Percentiles rank a stretch among this genome's conserved stretches.
Conservation (phyloP, 1,140 invertebrate genomes). For the Drosophila bocki region DNA sequence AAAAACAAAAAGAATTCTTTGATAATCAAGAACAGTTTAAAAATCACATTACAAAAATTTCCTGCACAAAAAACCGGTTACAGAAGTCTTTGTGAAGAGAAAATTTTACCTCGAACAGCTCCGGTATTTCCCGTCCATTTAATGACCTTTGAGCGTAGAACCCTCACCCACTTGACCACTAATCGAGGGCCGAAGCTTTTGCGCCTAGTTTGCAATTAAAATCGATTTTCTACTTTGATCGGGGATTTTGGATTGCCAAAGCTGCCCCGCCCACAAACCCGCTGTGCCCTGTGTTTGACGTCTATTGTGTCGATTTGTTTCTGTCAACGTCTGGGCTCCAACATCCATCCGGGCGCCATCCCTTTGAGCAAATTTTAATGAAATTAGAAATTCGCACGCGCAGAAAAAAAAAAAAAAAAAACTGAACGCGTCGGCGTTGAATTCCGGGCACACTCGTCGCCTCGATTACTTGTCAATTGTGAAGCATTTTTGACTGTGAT, state of each 20-base stretch:
- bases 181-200: slow-evolving; percentile 45
- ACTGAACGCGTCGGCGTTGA: slow-evolving; percentile 36
- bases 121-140: slow-evolving; percentile 10
- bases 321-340: slow-evolving; percentile 70
- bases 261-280: slow-evolving; percentile 35
- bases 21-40: too few species aligned
- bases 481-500: slow-evolving; percentile 72
- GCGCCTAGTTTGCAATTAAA: slow-evolving; percentile 77
- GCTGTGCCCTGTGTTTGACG: slow-evolving; percentile 45
- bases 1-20: too few species aligned
- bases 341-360: slow-evolving; percentile 22
- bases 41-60: too few species aligned
- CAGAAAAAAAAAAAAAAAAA: slow-evolving; percentile 39
- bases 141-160: slow-evolving; percentile 4
- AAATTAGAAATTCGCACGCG: slow-evolving; percentile 77
- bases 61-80: too few species aligned
- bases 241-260: slow-evolving; percentile 71
- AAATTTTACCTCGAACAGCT: background rate
- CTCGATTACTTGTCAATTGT: slow-evolving; percentile 66
- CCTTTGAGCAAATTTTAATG: slow-evolving; percentile 72
- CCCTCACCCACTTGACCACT: slow-evolving; percentile 37
- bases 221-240: slow-evolving; percentile 80
- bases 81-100: background rate
- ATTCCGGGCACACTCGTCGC: background rate
- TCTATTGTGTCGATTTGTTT: slow-evolving; percentile 78